Evolutionary conservation across 2,888 invertebrate species (phyloP).

Genomic region (Platycnemis pennipes): DNA sequence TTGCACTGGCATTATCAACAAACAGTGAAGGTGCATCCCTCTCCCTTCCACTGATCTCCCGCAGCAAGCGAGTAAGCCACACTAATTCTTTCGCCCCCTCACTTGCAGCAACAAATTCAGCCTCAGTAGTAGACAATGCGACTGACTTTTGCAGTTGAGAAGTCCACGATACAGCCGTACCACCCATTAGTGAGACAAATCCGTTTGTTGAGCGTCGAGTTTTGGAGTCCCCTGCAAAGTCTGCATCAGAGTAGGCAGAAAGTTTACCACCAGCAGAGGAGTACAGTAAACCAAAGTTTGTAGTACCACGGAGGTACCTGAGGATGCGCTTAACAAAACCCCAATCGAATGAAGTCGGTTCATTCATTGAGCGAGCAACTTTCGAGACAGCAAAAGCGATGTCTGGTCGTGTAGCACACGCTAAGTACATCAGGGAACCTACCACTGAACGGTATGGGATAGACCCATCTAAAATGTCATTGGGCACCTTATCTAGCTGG

Average conservation of each 20-base stretch:
- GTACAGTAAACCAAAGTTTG: constrained; percentile 53
- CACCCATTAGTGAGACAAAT: constrained; percentile 28
- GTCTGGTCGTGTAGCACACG: constrained; percentile 72
- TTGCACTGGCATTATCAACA: too few relatives aligned
- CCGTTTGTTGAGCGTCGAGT: constrained; percentile 24
- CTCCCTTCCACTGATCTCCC: too few relatives aligned
- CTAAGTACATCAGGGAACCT: constrained; percentile 71
- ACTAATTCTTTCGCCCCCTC: constrained; percentile 60
- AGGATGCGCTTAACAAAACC: background rate
- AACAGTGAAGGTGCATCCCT: background rate
- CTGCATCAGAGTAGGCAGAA: background rate
- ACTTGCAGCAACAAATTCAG: constrained; percentile 64
- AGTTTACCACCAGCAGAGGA: constrained; percentile 1
- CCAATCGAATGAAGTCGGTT: background rate
- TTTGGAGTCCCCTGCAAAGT: background rate
- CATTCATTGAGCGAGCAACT: constrained; percentile 69
- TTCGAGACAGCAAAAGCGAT: constrained; percentile 73
- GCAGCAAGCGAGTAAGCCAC: too few relatives aligned
- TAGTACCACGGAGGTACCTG: constrained; percentile 30
- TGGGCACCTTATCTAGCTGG: constrained; percentile 61
- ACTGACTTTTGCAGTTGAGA: constrained; percentile 41
- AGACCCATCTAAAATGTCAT: constrained; percentile 69
- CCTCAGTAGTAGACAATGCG: constrained; percentile 61
- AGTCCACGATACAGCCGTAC: constrained; percentile 34
- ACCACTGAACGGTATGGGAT: constrained; percentile 68